Evolutionary conservation across 2,797 vertebrate genomes (phyloP).

Genomic region (Neostethus bicornis): DNA sequence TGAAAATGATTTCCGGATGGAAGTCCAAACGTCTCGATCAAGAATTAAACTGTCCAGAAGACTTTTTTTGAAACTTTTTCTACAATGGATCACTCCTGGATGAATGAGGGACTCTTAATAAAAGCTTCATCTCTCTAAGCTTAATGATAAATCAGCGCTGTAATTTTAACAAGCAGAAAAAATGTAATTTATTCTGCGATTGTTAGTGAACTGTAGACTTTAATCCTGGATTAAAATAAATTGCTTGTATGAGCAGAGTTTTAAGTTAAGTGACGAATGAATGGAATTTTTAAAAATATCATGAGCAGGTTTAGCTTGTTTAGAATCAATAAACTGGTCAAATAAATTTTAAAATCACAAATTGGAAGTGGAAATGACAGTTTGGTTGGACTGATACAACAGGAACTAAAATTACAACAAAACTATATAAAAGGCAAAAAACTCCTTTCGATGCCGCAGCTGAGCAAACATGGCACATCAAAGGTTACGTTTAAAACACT

Average conservation of each 20-base stretch:
- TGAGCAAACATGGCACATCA: slow-evolving; percentile 34
- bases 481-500: slow-evolving; percentile 45
- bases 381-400: not conserved
- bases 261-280: slow-evolving; percentile 9
- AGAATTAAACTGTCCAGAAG: too few relatives aligned
- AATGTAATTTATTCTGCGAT: slow-evolving; percentile 8
- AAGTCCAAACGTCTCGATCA: too few relatives aligned
- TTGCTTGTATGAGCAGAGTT: not conserved
- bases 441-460: slow-evolving; percentile 1
- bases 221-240: slow-evolving; percentile 14
- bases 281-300: slow-evolving; percentile 4
- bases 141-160: slow-evolving; percentile 23
- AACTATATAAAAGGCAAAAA: not conserved
- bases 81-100: too few relatives aligned
- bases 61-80: too few relatives aligned
- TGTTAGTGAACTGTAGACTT: slow-evolving; percentile 8
- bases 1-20: too few relatives aligned
- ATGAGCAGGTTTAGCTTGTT: not conserved
- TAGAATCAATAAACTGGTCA: slow-evolving; percentile 6
- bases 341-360: not conserved
- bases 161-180: slow-evolving; percentile 15
- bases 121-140: slow-evolving; percentile 27
- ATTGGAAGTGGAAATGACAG: not conserved
- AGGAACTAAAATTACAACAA: slow-evolving; percentile 1
- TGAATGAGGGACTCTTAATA: too few relatives aligned